These are phyloP conservation scores for Chironomus riparius DNA, from an alignment of 2,888 invertebrate genomes.

Conservation along the genomic window DNA sequence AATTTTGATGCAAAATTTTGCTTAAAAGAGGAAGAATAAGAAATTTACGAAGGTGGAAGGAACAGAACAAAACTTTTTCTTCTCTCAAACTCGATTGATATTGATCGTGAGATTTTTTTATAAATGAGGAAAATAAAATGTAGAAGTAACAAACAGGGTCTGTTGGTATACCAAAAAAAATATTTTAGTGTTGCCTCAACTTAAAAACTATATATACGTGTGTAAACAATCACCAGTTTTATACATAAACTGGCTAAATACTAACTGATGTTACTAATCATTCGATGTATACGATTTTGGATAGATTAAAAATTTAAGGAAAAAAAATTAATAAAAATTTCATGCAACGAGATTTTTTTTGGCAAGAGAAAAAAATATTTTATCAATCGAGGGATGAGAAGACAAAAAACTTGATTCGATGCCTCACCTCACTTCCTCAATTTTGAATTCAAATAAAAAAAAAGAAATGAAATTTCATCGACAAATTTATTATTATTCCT, in stretches of 20 bases:
- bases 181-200: constrained; percentile 10
- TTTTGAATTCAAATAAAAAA: neutral
- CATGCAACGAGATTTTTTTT: too few relatives aligned
- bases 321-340: neutral
- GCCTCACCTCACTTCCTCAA: neutral
- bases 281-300: constrained; percentile 26
- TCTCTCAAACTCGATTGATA: neutral
- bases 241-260: neutral
- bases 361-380: neutral
- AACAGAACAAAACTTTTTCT: neutral
- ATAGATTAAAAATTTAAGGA: constrained; percentile 12
- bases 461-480: too few relatives aligned
- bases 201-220: neutral
- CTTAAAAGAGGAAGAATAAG: neutral
- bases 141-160: constrained; percentile 18
- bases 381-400: neutral
- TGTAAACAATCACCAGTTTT: constrained; percentile 15
- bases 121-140: neutral
- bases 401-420: neutral
- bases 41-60: neutral
- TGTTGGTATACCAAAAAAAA: constrained; percentile 15
- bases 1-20: neutral
- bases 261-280: neutral
- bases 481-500: neutral
- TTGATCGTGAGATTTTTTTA: neutral